Percentiles rank a stretch among this genome's conserved stretches.
These are phyloP conservation scores for Dryobates pubescens DNA, from an alignment of 2,797 vertebrate genomes.

Conservation along the genomic window DNA sequence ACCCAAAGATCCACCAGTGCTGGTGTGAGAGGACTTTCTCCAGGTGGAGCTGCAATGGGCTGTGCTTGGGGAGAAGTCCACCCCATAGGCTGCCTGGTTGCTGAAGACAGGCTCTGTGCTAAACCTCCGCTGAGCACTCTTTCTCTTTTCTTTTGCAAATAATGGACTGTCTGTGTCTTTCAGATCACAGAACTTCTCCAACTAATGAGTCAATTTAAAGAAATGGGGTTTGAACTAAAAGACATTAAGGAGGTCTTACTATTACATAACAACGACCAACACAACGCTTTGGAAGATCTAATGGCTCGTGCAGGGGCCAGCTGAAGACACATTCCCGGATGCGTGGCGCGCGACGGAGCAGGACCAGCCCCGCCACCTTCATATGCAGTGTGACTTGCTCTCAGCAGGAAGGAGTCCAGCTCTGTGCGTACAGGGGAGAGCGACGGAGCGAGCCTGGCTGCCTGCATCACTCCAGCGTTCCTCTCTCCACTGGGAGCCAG, in stretches of 20 bases:
- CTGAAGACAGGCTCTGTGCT: neutral
- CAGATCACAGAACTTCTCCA: constrained; percentile 94
- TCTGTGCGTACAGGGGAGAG: neutral
- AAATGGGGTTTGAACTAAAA: constrained; percentile 97
- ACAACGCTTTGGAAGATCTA: constrained; percentile 94
- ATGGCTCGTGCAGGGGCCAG: constrained; percentile 93
- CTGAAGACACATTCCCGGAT: constrained; percentile 79
- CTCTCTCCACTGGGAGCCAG: constrained; percentile 39
- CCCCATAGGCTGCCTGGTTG: accelerated
- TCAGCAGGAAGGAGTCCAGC: neutral
- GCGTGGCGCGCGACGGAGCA: neutral
- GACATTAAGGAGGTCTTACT: constrained; percentile 96
- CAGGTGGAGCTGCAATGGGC: accelerated
- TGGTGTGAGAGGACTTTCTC: neutral
- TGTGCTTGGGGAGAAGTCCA: neutral
- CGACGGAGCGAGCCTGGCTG: neutral
- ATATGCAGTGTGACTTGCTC: constrained; percentile 12
- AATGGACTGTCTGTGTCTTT: constrained; percentile 8
- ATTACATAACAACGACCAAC: constrained; percentile 94
- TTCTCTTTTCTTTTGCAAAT: neutral
- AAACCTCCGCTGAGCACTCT: neutral
- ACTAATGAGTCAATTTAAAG: constrained; percentile 96
- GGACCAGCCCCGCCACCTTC: neutral
- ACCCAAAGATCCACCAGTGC: neutral
- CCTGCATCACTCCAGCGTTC: constrained; percentile 16